Conservation (phyloP, 1,140 invertebrate species). For the Drosophila murphyi region DNA sequence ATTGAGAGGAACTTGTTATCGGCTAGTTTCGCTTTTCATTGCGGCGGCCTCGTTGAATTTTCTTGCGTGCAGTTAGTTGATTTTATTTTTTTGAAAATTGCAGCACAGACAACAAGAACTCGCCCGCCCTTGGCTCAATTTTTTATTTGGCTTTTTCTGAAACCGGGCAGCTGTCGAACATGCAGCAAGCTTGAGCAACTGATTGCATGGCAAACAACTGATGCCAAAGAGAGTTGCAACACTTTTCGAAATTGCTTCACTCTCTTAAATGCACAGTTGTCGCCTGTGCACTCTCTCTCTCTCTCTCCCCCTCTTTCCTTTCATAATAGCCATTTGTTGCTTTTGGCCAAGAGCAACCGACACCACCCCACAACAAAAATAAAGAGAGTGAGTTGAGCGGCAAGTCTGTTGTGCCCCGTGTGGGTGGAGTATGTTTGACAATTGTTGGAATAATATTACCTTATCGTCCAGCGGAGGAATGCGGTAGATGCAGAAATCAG, state of each 20-base stretch:
- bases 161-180: conserved; percentile 53
- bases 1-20: conserved; percentile 45
- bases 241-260: conserved; percentile 44
- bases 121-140: conserved; percentile 80
- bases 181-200: conserved; percentile 63
- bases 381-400: conserved; percentile 16
- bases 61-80: conserved; percentile 34
- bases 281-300: neutral
- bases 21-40: conserved; percentile 73
- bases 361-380: conserved; percentile 9
- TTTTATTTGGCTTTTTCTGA: conserved; percentile 34
- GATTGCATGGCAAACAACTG: conserved; percentile 29
- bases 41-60: conserved; percentile 32
- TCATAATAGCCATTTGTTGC: conserved; percentile 69
- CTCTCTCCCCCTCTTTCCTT: neutral
- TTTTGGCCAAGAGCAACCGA: conserved; percentile 43
- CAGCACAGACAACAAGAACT: conserved; percentile 52
- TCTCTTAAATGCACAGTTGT: conserved; percentile 40
- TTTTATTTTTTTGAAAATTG: conserved; percentile 45
- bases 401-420: neutral
- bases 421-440: conserved; percentile 25
- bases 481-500: neutral
- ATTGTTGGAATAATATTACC: conserved; percentile 13
- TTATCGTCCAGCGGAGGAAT: conserved; percentile 10
- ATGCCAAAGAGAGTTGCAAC: conserved; percentile 31